Evolutionary conservation across 2,797 vertebrate genomes (phyloP).

Genomic region (Meriones psammophilus): DNA sequence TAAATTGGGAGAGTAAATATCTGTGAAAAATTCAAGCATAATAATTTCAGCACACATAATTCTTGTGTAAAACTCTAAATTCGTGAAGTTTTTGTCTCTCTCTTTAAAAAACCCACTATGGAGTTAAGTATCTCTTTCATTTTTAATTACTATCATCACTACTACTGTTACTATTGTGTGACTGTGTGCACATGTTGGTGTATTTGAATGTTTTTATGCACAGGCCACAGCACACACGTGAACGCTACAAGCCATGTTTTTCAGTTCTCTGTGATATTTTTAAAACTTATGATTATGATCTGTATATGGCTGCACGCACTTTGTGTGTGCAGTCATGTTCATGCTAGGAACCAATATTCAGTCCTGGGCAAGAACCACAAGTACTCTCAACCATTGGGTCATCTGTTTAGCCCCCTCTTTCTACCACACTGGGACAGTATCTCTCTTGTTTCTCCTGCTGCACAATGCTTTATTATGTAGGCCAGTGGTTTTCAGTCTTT

Average conservation of each 20-base stretch:
- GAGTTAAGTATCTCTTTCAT: background rate
- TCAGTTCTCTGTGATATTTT: background rate
- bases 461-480: background rate
- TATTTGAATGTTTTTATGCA: background rate
- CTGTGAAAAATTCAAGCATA: background rate
- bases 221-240: background rate
- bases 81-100: background rate
- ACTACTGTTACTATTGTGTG: too few relatives aligned
- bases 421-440: background rate
- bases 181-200: background rate
- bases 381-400: too few relatives aligned
- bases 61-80: constrained; percentile 25
- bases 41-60: background rate
- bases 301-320: background rate
- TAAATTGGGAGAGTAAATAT: constrained; percentile 14
- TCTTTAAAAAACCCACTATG: constrained; percentile 25
- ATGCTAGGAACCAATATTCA: background rate
- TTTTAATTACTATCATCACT: background rate
- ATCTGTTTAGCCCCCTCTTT: background rate
- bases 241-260: background rate
- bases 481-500: background rate
- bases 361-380: background rate
- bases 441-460: background rate
- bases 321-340: too few relatives aligned
- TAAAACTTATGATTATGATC: background rate